These are phyloP conservation scores for Blastobasis adustella DNA, from an alignment of 2,888 invertebrate species.

Conservation along the genomic window DNA sequence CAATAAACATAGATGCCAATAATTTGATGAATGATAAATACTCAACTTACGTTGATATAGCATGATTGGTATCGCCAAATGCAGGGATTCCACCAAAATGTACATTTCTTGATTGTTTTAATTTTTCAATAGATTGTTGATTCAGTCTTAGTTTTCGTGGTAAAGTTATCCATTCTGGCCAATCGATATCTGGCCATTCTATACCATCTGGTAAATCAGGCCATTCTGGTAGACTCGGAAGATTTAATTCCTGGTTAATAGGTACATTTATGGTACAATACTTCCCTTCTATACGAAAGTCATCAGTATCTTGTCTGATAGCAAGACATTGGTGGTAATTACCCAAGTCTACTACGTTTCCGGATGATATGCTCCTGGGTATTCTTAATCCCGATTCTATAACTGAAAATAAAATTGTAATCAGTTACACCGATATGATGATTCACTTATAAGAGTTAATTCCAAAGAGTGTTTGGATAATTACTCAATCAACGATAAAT, in stretches of 20 bases:
- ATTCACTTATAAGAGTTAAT: too few relatives aligned
- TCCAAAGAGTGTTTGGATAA: too few relatives aligned
- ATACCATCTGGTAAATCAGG: constrained; percentile 5
- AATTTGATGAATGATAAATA: too few relatives aligned
- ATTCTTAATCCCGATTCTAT: constrained; percentile 30
- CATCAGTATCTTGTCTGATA: constrained; percentile 21
- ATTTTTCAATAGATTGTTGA: constrained; percentile 1
- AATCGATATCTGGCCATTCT: not conserved
- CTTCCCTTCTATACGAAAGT: constrained; percentile 39
- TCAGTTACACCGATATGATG: too few relatives aligned
- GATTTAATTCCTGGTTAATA: constrained; percentile 21
- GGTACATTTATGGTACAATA: constrained; percentile 44
- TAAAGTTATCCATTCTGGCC: not conserved
- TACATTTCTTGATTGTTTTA: not conserved
- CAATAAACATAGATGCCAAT: too few relatives aligned
- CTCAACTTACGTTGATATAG: too few relatives aligned
- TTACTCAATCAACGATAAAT: too few relatives aligned
- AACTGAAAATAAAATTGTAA: constrained; percentile 16
- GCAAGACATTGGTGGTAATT: constrained; percentile 35
- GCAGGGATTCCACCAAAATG: not conserved
- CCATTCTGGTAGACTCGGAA: constrained; percentile 17
- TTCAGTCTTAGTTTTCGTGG: not conserved
- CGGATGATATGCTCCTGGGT: constrained; percentile 28
- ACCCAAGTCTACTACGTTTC: constrained; percentile 30
- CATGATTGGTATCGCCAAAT: not conserved